Conservation (phyloP, 1,140 invertebrate genomes). For the Trypoxylus dichotomus region DNA sequence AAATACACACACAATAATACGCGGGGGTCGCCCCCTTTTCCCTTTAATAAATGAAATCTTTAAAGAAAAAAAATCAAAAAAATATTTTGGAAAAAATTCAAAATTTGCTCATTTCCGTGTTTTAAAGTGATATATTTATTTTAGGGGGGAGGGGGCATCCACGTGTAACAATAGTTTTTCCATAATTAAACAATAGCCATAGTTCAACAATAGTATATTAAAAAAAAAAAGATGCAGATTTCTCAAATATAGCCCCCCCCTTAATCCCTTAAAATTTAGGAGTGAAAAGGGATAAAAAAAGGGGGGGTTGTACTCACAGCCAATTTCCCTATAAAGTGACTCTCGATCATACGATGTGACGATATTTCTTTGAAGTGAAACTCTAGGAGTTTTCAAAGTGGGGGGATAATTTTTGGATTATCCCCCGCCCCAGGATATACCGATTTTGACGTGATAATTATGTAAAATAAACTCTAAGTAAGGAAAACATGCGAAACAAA, state of each 20-base stretch:
- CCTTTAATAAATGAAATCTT: neutral
- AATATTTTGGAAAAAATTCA: neutral
- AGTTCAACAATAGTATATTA: slow-evolving; percentile 34
- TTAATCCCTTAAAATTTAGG: slow-evolving; percentile 28
- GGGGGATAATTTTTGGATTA: neutral
- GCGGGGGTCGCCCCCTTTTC: neutral
- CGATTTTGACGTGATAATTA: neutral
- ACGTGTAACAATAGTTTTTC: neutral
- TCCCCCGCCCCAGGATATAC: neutral
- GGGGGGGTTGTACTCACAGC: slow-evolving; percentile 10
- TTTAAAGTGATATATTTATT: no score
- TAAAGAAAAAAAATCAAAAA: neutral
- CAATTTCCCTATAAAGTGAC: slow-evolving; percentile 53
- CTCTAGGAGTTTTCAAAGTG: neutral
- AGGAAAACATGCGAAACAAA: slow-evolving; percentile 32
- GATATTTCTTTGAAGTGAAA: neutral
- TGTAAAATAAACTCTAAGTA: slow-evolving; percentile 9
- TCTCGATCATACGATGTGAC: neutral
- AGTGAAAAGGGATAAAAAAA: neutral
- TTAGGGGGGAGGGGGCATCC: neutral
- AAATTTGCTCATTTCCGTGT: no score
- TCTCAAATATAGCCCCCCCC: neutral
- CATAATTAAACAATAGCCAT: slow-evolving; percentile 33
- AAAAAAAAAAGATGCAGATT: slow-evolving; percentile 28
- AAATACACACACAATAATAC: neutral